Conservation (phyloP, 2,113 vertebrate species). For the Vireo altiloquus region DNA sequence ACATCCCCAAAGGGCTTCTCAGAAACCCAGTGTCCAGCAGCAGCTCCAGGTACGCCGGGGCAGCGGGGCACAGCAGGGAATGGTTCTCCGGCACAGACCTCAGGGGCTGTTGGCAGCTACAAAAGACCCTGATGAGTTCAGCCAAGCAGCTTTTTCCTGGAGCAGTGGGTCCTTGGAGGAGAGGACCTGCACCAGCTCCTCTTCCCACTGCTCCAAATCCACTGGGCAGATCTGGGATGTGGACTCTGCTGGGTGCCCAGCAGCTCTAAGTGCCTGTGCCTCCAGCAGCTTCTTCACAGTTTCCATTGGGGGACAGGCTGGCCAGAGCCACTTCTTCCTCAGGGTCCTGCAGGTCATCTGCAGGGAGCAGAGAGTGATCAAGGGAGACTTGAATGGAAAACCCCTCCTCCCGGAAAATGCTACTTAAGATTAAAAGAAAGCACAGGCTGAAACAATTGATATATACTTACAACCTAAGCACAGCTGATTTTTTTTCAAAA, state of each 20-base stretch:
- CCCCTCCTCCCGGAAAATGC: background rate
- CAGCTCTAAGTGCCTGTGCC: background rate
- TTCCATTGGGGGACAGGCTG: conserved; percentile 52
- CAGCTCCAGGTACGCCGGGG: background rate
- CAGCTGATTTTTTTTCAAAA: background rate
- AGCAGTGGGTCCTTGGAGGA: background rate
- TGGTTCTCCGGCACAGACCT: background rate
- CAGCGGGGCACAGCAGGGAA: background rate
- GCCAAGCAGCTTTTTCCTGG: background rate
- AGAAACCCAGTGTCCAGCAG: background rate
- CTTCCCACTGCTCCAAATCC: background rate
- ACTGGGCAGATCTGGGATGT: background rate
- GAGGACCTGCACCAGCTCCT: background rate
- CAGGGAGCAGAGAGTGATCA: background rate
- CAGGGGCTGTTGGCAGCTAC: background rate
- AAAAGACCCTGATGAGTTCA: background rate
- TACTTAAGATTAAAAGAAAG: background rate
- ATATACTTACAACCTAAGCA: background rate
- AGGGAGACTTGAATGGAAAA: background rate
- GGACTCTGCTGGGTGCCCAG: background rate
- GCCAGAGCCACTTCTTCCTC: conserved; percentile 70
- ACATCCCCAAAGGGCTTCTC: background rate
- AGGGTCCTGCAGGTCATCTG: conserved; percentile 19
- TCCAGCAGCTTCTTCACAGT: conserved; percentile 32
- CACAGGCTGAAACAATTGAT: background rate